These are phyloP conservation scores for Drosophila pullipes DNA, from an alignment of 2,888 invertebrate genomes.

Conservation along the genomic window DNA sequence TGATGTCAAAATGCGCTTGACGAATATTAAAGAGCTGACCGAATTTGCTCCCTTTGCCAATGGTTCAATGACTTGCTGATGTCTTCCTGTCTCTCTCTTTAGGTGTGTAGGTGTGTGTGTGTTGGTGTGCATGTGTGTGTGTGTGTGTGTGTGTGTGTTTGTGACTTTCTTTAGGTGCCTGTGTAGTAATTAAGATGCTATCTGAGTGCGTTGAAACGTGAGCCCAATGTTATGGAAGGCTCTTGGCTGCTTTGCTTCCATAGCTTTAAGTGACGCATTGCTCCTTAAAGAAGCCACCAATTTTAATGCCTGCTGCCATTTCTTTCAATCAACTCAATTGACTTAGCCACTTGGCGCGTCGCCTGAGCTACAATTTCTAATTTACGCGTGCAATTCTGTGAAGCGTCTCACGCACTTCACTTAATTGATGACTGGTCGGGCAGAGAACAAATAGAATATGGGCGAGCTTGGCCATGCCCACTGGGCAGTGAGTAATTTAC, in stretches of 20 bases:
- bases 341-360: conserved; percentile 40
- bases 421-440: conserved; percentile 65
- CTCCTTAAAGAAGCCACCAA: conserved; percentile 25
- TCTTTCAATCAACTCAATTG: conserved; percentile 70
- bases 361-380: conserved; percentile 47
- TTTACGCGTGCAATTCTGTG: conserved; percentile 73
- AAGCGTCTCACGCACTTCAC: conserved; percentile 60
- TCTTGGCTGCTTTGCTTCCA: conserved; percentile 34
- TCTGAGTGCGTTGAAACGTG: conserved; percentile 61
- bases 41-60: conserved; percentile 27
- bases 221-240: conserved; percentile 39
- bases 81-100: conserved; percentile 5
- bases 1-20: conserved; percentile 38
- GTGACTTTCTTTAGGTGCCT: neutral
- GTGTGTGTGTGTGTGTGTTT: neutral
- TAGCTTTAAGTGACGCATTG: conserved; percentile 38
- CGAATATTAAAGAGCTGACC: conserved; percentile 55
- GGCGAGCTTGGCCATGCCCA: conserved; percentile 42
- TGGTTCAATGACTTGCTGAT: conserved; percentile 55
- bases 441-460: conserved; percentile 34
- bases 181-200: conserved; percentile 70
- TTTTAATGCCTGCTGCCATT: conserved; percentile 42
- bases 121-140: neutral
- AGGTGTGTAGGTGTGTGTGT: conserved; percentile 3
- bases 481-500: conserved; percentile 53